Percentiles rank a stretch among this genome's conserved stretches.
Evolutionary conservation across 1,140 invertebrate species (phyloP).

Genomic region (Drosophila pruinosa): DNA sequence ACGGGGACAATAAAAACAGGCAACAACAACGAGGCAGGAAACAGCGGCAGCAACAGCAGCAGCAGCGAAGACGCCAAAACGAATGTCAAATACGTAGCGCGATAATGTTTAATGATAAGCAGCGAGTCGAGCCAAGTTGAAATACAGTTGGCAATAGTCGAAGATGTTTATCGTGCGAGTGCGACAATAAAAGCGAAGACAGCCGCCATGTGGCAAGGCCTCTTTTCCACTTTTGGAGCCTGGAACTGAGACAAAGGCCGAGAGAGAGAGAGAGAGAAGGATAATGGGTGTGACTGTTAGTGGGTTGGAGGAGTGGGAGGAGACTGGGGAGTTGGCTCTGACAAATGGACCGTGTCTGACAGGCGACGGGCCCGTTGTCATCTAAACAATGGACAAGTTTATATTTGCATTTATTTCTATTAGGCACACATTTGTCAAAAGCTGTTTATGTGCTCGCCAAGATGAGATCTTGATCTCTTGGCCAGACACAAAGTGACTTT

Average conservation of each 20-base stretch:
- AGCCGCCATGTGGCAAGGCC: slow-evolving; percentile 45
- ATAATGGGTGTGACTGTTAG: too few species aligned
- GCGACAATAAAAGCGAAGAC: slow-evolving; percentile 77
- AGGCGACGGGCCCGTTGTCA: slow-evolving; percentile 64
- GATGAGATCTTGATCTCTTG: slow-evolving; percentile 57
- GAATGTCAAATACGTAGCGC: slow-evolving; percentile 59
- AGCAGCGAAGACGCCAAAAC: slow-evolving; percentile 19
- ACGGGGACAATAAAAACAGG: slow-evolving; percentile 12
- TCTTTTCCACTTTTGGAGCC: neutral
- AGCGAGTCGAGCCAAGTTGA: slow-evolving; percentile 43
- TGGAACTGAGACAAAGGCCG: neutral
- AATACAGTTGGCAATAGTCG: slow-evolving; percentile 73
- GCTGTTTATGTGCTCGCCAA: slow-evolving; percentile 62
- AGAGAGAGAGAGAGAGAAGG: too few species aligned
- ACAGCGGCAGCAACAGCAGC: neutral
- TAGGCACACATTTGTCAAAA: slow-evolving; percentile 79
- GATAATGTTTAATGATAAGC: slow-evolving; percentile 80
- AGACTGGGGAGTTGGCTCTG: slow-evolving; percentile 41
- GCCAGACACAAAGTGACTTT: slow-evolving; percentile 31
- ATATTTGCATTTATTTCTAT: slow-evolving; percentile 82
- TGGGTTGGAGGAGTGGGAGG: neutral
- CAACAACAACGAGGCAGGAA: neutral
- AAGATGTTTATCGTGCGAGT: slow-evolving; percentile 79
- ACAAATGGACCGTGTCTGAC: slow-evolving; percentile 77
- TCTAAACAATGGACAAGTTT: slow-evolving; percentile 74